These are phyloP conservation scores for Digitonthophagus gazella DNA, from an alignment of 2,888 invertebrate species.

Conservation along the genomic window DNA sequence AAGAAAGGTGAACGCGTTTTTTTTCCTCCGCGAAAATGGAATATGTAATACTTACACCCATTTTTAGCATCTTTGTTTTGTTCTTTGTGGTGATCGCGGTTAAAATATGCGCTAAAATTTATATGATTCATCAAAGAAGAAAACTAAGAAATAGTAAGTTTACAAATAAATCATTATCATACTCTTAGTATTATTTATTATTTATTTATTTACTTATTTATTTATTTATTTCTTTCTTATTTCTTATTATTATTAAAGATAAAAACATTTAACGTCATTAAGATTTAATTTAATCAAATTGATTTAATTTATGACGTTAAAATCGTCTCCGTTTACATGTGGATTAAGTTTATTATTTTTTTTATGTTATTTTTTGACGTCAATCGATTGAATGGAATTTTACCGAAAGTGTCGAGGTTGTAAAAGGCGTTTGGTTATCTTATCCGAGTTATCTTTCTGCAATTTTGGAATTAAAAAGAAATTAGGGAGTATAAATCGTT, in stretches of 20 bases:
- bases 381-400: too few species aligned
- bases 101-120: background rate
- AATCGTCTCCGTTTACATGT: too few species aligned
- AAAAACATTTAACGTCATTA: too few species aligned
- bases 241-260: background rate
- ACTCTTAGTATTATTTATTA: background rate
- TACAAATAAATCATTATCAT: background rate
- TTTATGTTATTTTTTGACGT: too few species aligned
- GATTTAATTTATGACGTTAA: too few species aligned
- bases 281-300: too few species aligned
- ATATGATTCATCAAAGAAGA: background rate
- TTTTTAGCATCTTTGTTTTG: background rate
- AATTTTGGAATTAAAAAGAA: too few species aligned
- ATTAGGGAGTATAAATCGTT: too few species aligned
- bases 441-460: too few species aligned
- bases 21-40: background rate
- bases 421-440: too few species aligned
- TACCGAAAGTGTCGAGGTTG: too few species aligned
- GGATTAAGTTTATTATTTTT: too few species aligned
- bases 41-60: background rate
- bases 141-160: background rate
- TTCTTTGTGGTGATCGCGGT: background rate
- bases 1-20: background rate
- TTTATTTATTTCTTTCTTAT: background rate
- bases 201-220: background rate